Conservation (phyloP, 2,888 invertebrate species). For the Sesia apiformis region DNA sequence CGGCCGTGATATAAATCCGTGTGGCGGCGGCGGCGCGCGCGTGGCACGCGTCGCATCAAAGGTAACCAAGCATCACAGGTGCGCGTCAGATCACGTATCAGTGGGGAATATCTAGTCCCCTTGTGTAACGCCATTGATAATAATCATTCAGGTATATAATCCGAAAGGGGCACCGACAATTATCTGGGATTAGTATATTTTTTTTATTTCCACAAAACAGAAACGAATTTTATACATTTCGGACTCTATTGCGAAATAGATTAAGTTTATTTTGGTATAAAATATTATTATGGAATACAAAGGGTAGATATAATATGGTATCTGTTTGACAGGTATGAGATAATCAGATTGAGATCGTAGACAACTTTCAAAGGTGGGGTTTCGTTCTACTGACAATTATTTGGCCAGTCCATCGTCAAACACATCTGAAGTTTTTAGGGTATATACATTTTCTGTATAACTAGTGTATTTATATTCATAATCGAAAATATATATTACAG, state of each 20-base stretch:
- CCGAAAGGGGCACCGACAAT: constrained; percentile 49
- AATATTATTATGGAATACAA: neutral
- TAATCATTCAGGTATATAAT: constrained; percentile 64
- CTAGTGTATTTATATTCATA: too few relatives aligned
- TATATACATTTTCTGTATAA: too few relatives aligned
- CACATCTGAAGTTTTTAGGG: too few relatives aligned
- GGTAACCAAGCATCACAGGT: constrained; percentile 13
- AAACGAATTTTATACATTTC: neutral
- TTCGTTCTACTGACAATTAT: too few relatives aligned
- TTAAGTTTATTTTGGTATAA: neutral
- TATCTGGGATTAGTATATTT: constrained; percentile 45
- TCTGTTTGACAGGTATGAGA: constrained; percentile 56
- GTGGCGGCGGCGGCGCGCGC: constrained; percentile 11
- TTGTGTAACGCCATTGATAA: constrained; percentile 32
- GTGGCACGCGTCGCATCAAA: constrained; percentile 50
- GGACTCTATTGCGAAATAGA: neutral
- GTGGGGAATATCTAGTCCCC: constrained; percentile 8
- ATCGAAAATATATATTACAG: too few relatives aligned
- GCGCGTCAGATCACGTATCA: constrained; percentile 4
- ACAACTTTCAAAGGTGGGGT: too few relatives aligned
- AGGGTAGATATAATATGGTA: constrained; percentile 34
- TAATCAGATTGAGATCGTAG: constrained; percentile 46
- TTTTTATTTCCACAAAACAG: constrained; percentile 9
- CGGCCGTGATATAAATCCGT: neutral
- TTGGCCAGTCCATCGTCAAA: too few relatives aligned